Conservation (phyloP, 2,797 vertebrate genomes). For the Sylvilagus floridanus region DNA sequence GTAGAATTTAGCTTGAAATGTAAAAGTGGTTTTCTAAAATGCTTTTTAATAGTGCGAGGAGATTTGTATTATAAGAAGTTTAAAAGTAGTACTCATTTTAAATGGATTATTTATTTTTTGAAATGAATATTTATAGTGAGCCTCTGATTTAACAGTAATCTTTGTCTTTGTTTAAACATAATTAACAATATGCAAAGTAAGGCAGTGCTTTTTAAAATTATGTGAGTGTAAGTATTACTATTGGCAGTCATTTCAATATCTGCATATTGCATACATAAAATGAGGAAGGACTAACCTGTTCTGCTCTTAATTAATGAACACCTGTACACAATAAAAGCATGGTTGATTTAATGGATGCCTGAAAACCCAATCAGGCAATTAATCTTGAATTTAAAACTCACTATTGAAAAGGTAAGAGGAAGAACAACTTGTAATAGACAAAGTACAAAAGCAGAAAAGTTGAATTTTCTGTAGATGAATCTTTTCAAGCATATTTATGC, state of each 20-base stretch:
- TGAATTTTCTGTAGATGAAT: conserved; percentile 48
- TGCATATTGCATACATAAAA: conserved; percentile 37
- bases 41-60: conserved; percentile 47
- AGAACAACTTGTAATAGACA: conserved; percentile 9
- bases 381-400: conserved; percentile 63
- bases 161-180: conserved; percentile 68
- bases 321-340: conserved; percentile 65
- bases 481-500: neutral
- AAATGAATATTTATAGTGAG: conserved; percentile 71
- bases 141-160: conserved; percentile 31
- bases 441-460: conserved; percentile 44
- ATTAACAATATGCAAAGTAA: conserved; percentile 71
- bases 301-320: conserved; percentile 68
- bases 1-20: conserved; percentile 47
- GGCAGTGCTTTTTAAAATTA: conserved; percentile 67
- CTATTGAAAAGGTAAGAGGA: conserved; percentile 44
- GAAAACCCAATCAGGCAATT: conserved; percentile 55
- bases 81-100: conserved; percentile 54
- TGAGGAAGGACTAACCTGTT: conserved; percentile 46
- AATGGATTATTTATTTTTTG: conserved; percentile 54
- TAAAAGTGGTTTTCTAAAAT: conserved; percentile 63
- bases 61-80: conserved; percentile 43
- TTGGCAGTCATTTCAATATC: conserved; percentile 64
- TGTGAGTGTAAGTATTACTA: neutral
- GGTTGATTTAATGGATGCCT: conserved; percentile 60